Conservation (phyloP, 2,113 vertebrate species). For the Istiophorus platypterus region DNA sequence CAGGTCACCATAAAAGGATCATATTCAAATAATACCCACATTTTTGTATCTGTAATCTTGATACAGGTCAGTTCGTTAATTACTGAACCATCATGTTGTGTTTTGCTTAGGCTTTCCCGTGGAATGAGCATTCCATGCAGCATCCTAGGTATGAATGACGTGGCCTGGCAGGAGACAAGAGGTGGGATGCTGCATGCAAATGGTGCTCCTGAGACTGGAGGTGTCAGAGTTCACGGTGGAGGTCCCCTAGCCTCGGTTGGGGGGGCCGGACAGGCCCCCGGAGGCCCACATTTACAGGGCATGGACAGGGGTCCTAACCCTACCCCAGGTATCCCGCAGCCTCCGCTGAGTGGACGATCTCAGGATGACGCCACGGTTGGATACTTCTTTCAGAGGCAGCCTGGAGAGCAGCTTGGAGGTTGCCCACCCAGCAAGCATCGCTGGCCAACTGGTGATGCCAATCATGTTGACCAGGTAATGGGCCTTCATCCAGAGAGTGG, state of each 20-base stretch:
- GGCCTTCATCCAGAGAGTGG: too few relatives aligned
- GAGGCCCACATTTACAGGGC: conserved; percentile 74
- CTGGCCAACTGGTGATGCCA: conserved; percentile 81
- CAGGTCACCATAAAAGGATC: neutral
- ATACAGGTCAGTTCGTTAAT: neutral
- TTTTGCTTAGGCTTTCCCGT: conserved; percentile 76
- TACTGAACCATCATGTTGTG: neutral
- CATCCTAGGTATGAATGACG: conserved; percentile 88
- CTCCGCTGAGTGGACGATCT: conserved; percentile 79
- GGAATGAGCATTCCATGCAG: conserved; percentile 87
- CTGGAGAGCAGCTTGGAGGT: conserved; percentile 80
- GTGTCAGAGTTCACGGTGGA: conserved; percentile 72
- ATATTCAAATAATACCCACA: neutral
- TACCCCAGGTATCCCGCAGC: conserved; percentile 71
- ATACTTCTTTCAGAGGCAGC: conserved; percentile 85
- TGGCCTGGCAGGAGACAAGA: conserved; percentile 87
- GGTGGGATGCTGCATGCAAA: conserved; percentile 83
- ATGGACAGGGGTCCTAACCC: conserved; percentile 78
- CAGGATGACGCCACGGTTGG: conserved; percentile 82
- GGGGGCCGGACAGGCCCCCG: conserved; percentile 69
- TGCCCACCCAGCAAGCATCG: conserved; percentile 79
- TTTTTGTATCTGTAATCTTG: neutral
- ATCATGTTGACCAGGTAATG: conserved; percentile 74
- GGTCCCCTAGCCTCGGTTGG: conserved; percentile 72
- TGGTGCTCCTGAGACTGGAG: conserved; percentile 78